A percentile compares a stretch with the other conserved stretches of the same genome.
Evolutionary conservation across 2,113 vertebrate genomes (phyloP).

Genomic region (Lophura nycthemera): DNA sequence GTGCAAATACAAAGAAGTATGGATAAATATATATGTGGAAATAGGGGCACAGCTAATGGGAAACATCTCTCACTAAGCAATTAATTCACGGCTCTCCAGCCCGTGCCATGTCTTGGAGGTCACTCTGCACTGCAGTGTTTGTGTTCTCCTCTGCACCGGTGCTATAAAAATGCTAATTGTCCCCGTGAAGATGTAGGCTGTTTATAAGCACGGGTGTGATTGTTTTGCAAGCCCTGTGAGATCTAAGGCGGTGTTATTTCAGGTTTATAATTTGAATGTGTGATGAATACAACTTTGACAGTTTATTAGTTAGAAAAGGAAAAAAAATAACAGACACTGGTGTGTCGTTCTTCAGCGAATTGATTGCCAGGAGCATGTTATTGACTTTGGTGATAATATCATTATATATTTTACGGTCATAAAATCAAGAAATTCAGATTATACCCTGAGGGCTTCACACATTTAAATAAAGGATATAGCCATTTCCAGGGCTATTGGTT

Average conservation of each 20-base stretch:
- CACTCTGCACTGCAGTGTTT: background rate
- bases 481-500: conserved; percentile 49
- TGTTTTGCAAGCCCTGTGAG: conserved; percentile 20
- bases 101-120: conserved; percentile 34
- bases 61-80: conserved; percentile 34
- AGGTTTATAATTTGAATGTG: conserved; percentile 46
- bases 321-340: background rate
- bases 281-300: conserved; percentile 36
- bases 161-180: conserved; percentile 69
- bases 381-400: conserved; percentile 68
- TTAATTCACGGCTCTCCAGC: conserved; percentile 25
- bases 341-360: background rate
- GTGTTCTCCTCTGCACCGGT: background rate
- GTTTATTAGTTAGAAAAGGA: conserved; percentile 44
- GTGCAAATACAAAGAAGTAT: background rate
- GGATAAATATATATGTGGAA: background rate
- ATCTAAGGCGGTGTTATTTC: conserved; percentile 39
- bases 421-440: conserved; percentile 53
- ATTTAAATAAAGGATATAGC: conserved; percentile 71
- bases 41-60: background rate
- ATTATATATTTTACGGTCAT: conserved; percentile 61
- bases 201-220: conserved; percentile 10
- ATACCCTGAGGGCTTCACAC: background rate
- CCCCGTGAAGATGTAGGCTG: conserved; percentile 13
- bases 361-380: conserved; percentile 61